A percentile compares a stretch with the other conserved stretches of the same genome.
Conservation (phyloP, 2,797 vertebrate genomes). For the Antrozous pallidus region DNA sequence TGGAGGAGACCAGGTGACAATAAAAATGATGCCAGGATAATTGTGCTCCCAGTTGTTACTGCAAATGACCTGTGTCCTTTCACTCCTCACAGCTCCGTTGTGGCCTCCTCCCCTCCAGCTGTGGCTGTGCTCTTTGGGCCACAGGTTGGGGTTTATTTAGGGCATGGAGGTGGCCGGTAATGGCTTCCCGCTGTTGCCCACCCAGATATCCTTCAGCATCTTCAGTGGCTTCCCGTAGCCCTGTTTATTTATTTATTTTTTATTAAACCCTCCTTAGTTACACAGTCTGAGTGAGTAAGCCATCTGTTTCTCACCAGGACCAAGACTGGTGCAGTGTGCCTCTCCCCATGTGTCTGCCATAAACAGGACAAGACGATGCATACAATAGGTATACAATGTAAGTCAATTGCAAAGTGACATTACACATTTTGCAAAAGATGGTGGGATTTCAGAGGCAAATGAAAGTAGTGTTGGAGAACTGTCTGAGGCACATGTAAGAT, state of each 20-base stretch:
- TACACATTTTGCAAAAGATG: not conserved
- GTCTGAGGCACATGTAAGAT: not conserved
- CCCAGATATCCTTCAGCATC: not conserved
- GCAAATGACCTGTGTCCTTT: not conserved
- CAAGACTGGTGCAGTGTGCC: not conserved
- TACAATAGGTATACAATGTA: not conserved
- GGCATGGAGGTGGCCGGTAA: not conserved
- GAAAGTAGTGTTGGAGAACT: not conserved
- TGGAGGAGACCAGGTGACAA: not conserved
- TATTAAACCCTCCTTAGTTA: not conserved
- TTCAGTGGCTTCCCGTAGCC: not conserved
- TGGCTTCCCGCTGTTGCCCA: slow-evolving; percentile 35
- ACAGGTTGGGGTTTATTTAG: not conserved
- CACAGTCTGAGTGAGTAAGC: not conserved
- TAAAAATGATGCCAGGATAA: not conserved
- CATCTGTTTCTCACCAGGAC: not conserved
- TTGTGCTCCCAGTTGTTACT: not conserved
- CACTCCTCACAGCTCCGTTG: not conserved
- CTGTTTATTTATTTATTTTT: not conserved
- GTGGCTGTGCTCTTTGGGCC: not conserved
- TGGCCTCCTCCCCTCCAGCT: not conserved
- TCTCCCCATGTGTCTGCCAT: not conserved
- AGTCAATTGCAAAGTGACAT: not conserved
- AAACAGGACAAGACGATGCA: not conserved
- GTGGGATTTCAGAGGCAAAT: not conserved